These are phyloP conservation scores for Crematogaster levior DNA, from an alignment of 2,888 invertebrate species.

Conservation along the genomic window DNA sequence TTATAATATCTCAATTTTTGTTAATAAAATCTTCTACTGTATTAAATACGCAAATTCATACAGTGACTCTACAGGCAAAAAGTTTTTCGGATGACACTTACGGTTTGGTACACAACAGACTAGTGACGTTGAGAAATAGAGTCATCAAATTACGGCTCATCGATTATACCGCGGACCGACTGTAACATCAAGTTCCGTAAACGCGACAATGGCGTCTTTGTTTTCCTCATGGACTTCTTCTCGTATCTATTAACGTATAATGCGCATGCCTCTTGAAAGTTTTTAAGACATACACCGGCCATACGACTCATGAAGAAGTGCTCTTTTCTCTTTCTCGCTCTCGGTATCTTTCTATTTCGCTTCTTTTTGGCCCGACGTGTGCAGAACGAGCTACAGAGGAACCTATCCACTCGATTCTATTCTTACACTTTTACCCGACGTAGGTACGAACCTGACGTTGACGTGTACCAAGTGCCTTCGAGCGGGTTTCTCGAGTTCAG, in stretches of 20 bases:
- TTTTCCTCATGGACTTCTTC: slow-evolving; percentile 63
- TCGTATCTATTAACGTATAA: slow-evolving; percentile 65
- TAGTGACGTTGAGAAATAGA: slow-evolving; percentile 57
- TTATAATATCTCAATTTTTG: neutral
- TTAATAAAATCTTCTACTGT: neutral
- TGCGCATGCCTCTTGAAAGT: slow-evolving; percentile 60
- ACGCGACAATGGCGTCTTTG: slow-evolving; percentile 69
- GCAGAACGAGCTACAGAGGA: slow-evolving; percentile 47
- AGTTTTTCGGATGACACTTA: neutral
- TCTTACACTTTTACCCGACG: slow-evolving; percentile 66
- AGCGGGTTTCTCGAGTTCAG: slow-evolving; percentile 60
- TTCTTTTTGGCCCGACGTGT: slow-evolving; percentile 19
- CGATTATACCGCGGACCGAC: slow-evolving; percentile 51
- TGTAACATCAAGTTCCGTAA: slow-evolving; percentile 41
- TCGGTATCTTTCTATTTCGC: neutral
- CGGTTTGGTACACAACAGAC: neutral
- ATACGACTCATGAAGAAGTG: slow-evolving; percentile 51
- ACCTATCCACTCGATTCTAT: slow-evolving; percentile 71
- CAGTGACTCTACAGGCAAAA: neutral
- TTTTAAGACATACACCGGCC: slow-evolving; percentile 39
- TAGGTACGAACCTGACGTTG: slow-evolving; percentile 69
- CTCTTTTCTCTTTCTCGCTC: slow-evolving; percentile 33
- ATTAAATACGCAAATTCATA: neutral
- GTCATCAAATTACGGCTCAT: slow-evolving; percentile 63
- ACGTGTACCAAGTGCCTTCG: slow-evolving; percentile 72